phyloP scores from a whole-genome alignment of 2,113 vertebrate species.

The Tyto alba region DNA sequence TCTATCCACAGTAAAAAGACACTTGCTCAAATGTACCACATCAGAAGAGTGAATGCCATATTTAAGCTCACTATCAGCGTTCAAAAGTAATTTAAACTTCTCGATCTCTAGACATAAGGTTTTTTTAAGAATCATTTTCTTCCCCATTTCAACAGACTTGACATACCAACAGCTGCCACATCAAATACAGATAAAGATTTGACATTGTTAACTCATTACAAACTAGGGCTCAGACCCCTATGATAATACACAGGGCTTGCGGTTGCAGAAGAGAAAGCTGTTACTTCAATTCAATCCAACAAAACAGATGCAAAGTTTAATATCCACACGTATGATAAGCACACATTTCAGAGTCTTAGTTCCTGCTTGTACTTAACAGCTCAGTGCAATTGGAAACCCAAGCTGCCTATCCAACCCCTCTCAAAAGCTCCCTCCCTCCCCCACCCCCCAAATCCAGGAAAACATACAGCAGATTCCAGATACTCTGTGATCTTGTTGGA shows the following conservation, averaged over 20 bases:
- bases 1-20: not conserved
- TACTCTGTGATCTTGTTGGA: not conserved
- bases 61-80: not conserved
- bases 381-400: not conserved
- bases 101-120: not conserved
- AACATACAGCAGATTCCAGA: not conserved
- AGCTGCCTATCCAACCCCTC: not conserved
- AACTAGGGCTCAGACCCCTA: not conserved
- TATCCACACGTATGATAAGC: not conserved
- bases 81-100: not conserved
- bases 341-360: not conserved
- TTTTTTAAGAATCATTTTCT: not conserved
- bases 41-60: not conserved
- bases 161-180: not conserved
- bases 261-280: not conserved
- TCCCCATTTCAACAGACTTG: not conserved
- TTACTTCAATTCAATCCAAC: not conserved
- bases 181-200: not conserved
- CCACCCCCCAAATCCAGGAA: not conserved
- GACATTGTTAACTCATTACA: not conserved
- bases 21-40: not conserved
- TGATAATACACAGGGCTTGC: not conserved
- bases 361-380: not conserved
- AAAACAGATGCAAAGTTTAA: not conserved
- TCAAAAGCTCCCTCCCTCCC: not conserved